Evolutionary conservation across 2,113 vertebrate species (phyloP).

Genomic region (Coryphaenoides rupestris): DNA sequence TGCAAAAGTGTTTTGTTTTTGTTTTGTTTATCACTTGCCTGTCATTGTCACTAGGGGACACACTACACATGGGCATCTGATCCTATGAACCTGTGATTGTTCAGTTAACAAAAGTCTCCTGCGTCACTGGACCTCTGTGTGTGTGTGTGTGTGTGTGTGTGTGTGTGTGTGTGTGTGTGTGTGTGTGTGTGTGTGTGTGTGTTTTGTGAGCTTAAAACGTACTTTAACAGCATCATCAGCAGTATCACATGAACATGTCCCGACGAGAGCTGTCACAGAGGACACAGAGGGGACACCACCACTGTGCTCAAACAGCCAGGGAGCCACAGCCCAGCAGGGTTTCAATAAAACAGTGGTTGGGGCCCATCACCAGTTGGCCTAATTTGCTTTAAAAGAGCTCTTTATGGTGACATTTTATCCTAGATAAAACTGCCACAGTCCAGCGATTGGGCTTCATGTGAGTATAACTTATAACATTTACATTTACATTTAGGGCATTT

Average conservation of each 20-base stretch:
- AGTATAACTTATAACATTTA: no score
- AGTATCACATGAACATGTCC: constrained; percentile 55
- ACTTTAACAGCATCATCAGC: constrained; percentile 69
- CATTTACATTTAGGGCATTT: no score
- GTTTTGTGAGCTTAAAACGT: constrained; percentile 60
- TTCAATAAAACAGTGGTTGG: no score
- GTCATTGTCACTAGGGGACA: constrained; percentile 42
- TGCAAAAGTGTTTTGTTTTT: no score
- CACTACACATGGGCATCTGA: constrained; percentile 31
- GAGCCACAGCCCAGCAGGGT: constrained; percentile 10
- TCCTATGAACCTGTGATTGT: constrained; percentile 40
- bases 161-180: no score
- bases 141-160: no score
- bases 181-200: no score
- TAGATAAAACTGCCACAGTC: no score
- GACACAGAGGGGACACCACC: constrained; percentile 28
- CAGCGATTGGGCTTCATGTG: no score
- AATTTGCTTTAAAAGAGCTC: no score
- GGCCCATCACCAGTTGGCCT: no score
- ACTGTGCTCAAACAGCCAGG: constrained; percentile 23
- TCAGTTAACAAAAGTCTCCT: constrained; percentile 47
- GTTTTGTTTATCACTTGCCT: background rate
- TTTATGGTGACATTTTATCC: no score
- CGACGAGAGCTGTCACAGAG: constrained; percentile 34
- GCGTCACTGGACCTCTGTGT: constrained; percentile 51